Evolutionary conservation across 2,888 invertebrate genomes (phyloP), one percentile per base, ranked within the genome.

Genomic region (Parnassius mnemosyne): DNA sequence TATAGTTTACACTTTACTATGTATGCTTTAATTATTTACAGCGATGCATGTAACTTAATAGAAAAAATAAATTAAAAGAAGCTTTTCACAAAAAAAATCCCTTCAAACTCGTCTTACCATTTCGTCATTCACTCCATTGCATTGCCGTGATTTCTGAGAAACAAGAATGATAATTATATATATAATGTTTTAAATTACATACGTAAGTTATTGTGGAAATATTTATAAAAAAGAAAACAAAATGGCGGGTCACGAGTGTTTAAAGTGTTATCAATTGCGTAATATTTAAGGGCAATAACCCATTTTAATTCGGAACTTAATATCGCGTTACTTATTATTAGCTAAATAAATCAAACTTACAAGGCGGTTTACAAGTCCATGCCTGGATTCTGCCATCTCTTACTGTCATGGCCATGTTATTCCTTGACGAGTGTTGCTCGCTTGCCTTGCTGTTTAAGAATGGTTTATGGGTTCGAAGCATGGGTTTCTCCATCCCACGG

Each of bases 381-480:
- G 62, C 60, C 51, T 52, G 66, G 25, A 12, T 16, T 54, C 57
- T 58, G 54, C 49, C 56, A 46, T 54, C 43, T 46, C n/a, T 13
- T 52, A 42, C 11, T 49, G 7, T 49, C 42, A 46, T 12, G 25
- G 52, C 66, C 63, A 62, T 54, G 52, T 65, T 61, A 34, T 10
- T 3, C 25, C 20, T 53, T 44, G 63, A 58, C 62, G 63, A 66
- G 80, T 79, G 76, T 69, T 78, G 63, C 69, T 69, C 65, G 73
- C 68, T 67, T 69, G 78, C 72, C 73, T 74, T 68, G 71, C 77
- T 69, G 72, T 74, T 76, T 72, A 67, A 70, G 83, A 90, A 88
- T 90, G 89, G 86, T 78, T 72, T 71, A 74, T 79, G 78, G 80
- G 77, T 72, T 78, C 68, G 68, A 68, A 75, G 74, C 80, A 73